Conservation (phyloP, 2,797 vertebrate species). For the Oceanodroma leucorhoa region DNA sequence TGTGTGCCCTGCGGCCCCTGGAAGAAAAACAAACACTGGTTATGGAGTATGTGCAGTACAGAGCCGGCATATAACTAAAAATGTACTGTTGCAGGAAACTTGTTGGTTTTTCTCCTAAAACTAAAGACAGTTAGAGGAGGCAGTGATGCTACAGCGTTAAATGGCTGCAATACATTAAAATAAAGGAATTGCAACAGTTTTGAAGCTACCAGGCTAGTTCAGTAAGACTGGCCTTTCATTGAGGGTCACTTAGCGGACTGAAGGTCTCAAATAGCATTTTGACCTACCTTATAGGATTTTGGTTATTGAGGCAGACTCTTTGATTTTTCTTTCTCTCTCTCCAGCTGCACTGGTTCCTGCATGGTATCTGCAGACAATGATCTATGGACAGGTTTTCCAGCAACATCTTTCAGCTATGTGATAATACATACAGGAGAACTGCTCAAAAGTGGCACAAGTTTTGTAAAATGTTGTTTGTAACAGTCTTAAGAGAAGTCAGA, state of each 20-base stretch:
- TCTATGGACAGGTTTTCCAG: not conserved
- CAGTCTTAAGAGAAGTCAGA: not conserved
- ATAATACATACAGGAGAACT: not conserved
- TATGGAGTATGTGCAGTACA: not conserved
- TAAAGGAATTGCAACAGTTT: not conserved
- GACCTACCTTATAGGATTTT: not conserved
- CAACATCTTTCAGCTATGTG: not conserved
- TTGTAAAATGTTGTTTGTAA: not conserved
- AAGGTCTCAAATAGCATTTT: not conserved
- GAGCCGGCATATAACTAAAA: not conserved
- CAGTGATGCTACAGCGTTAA: not conserved
- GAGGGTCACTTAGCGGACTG: not conserved
- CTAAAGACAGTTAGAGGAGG: not conserved
- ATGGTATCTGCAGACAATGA: not conserved
- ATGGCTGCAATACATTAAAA: not conserved
- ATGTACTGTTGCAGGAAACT: not conserved
- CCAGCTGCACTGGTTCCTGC: not conserved
- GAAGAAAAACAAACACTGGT: not conserved
- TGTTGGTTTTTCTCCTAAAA: not conserved
- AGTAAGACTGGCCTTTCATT: not conserved
- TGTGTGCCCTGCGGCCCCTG: not conserved
- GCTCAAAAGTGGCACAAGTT: not conserved
- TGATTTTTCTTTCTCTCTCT: not conserved
- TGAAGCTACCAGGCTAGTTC: not conserved
- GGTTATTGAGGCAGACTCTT: not conserved